phyloP scores from a whole-genome alignment of 2,113 vertebrate species.

The Merops nubicus region DNA sequence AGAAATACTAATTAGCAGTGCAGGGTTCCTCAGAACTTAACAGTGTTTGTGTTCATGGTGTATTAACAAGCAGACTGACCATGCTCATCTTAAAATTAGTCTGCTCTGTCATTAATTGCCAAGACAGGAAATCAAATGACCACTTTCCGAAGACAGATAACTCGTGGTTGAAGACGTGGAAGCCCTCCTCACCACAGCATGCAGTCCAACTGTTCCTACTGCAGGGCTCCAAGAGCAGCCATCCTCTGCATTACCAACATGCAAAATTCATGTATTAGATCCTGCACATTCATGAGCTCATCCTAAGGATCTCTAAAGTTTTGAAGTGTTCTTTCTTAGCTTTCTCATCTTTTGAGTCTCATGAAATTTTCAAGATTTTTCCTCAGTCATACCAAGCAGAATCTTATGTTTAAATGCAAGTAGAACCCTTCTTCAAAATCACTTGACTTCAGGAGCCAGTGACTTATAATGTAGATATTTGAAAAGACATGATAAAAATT shows the following conservation, averaged over 20 bases:
- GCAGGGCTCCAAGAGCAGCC: not conserved
- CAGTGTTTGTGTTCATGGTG: not conserved
- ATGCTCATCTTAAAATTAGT: not conserved
- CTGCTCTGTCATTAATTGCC: not conserved
- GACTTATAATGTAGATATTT: not conserved
- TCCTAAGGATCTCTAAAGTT: not conserved
- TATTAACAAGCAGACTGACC: slow-evolving; percentile 4
- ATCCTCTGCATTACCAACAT: not conserved
- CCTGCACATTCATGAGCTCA: not conserved
- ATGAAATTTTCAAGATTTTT: not conserved
- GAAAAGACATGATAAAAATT: not conserved
- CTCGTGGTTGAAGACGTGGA: not conserved
- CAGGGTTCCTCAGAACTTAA: slow-evolving; percentile 25
- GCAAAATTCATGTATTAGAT: not conserved
- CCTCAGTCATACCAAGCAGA: not conserved
- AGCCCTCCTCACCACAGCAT: accelerated
- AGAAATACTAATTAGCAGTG: slow-evolving; percentile 70
- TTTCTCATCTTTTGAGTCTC: not conserved
- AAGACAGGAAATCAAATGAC: not conserved
- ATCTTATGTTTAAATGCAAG: not conserved
- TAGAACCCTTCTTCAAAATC: not conserved
- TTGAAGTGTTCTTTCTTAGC: not conserved
- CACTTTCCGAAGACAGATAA: not conserved
- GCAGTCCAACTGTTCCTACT: not conserved
- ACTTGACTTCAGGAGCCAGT: not conserved